These are phyloP conservation scores for Channallabes apus DNA, from an alignment of 2,797 vertebrate genomes.

Conservation along the genomic window DNA sequence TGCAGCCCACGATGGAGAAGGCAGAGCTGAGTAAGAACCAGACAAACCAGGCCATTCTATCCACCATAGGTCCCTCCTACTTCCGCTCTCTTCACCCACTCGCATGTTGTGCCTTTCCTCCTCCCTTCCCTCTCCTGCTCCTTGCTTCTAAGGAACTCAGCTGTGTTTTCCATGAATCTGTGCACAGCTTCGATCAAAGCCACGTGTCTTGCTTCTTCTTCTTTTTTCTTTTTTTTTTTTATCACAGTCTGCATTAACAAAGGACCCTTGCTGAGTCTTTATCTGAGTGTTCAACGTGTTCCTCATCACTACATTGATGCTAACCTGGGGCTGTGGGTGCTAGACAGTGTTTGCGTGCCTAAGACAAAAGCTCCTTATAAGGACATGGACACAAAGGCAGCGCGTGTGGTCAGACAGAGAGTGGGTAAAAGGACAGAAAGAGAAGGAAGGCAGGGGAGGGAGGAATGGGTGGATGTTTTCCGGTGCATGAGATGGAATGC, in stretches of 20 bases:
- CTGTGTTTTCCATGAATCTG: constrained; percentile 64
- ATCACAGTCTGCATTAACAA: constrained; percentile 29
- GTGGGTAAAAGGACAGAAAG: constrained; percentile 36
- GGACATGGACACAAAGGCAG: constrained; percentile 32
- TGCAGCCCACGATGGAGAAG: constrained; percentile 3
- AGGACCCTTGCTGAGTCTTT: constrained; percentile 4
- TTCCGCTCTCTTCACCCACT: constrained; percentile 35
- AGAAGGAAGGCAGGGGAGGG: constrained; percentile 29
- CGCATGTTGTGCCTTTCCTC: constrained; percentile 51
- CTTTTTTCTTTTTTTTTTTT: constrained; percentile 5
- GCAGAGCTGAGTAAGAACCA: constrained; percentile 24
- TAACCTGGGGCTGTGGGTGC: constrained; percentile 9
- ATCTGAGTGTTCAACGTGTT: constrained; percentile 34
- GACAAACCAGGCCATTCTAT: constrained; percentile 35
- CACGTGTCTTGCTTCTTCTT: constrained; percentile 41
- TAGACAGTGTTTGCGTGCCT: constrained; percentile 5
- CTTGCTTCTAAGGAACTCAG: constrained; percentile 60
- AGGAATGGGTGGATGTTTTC: constrained; percentile 52
- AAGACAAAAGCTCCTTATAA: constrained; percentile 63
- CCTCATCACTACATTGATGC: constrained; percentile 18
- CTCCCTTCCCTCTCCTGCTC: constrained; percentile 14
- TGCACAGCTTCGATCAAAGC: constrained; percentile 62
- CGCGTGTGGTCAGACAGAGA: constrained; percentile 31
- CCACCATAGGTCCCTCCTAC: constrained; percentile 19
- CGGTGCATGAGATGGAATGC: constrained; percentile 63